These are phyloP conservation scores for Pungitius pungitius DNA, from an alignment of 2,113 vertebrate genomes.

Conservation along the genomic window DNA sequence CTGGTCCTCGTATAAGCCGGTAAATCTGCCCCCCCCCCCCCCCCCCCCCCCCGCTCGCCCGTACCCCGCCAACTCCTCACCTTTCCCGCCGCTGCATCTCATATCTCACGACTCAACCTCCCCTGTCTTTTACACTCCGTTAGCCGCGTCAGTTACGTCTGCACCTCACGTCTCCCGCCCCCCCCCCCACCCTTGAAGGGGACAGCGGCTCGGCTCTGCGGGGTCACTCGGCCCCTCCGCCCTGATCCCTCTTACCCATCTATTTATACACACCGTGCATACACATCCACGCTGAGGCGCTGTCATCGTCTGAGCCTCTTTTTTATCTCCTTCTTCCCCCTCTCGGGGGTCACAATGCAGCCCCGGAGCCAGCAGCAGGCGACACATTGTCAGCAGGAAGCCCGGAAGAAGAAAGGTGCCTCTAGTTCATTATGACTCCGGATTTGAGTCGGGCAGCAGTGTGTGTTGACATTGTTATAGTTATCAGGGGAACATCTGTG, in stretches of 20 bases:
- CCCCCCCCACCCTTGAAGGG: constrained; percentile 49
- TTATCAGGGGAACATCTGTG: constrained; percentile 69
- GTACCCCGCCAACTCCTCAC: constrained; percentile 47
- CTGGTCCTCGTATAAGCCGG: constrained; percentile 59
- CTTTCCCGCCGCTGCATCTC: constrained; percentile 52
- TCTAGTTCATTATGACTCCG: constrained; percentile 71
- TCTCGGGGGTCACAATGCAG: constrained; percentile 60
- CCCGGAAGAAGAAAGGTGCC: constrained; percentile 57
- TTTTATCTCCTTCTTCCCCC: constrained; percentile 38
- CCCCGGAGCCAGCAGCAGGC: constrained; percentile 54
- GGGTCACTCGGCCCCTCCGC: constrained; percentile 44
- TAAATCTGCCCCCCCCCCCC: constrained; percentile 56
- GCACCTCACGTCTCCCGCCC: too few relatives aligned
- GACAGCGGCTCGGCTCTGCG: constrained; percentile 52
- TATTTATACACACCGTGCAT: not conserved
- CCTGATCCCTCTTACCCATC: constrained; percentile 6
- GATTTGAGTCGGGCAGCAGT: constrained; percentile 63
- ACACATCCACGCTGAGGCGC: constrained; percentile 2
- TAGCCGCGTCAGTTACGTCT: constrained; percentile 57
- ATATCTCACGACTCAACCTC: constrained; percentile 59
- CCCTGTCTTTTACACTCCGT: constrained; percentile 55
- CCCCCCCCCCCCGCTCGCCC: constrained; percentile 38
- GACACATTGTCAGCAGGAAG: constrained; percentile 69
- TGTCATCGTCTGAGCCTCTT: constrained; percentile 36
- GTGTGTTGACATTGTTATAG: constrained; percentile 74